Percentiles rank a stretch among this genome's conserved stretches.
These are phyloP conservation scores for Dreissena polymorpha DNA, from an alignment of 1,140 invertebrate species.

Conservation along the genomic window DNA sequence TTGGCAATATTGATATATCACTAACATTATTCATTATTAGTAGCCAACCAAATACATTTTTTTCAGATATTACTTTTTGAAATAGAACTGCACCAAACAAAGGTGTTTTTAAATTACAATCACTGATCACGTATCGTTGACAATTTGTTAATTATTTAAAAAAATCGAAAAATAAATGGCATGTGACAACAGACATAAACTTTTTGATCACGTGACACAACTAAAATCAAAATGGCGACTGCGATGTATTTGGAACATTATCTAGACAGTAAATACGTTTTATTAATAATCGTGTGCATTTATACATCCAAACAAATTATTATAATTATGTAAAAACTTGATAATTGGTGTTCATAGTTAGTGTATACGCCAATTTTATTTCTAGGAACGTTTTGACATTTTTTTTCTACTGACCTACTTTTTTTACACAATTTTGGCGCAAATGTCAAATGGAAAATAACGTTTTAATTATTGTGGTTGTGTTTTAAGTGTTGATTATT, in stretches of 20 bases:
- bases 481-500: too few relatives aligned
- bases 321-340: too few relatives aligned
- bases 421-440: too few relatives aligned
- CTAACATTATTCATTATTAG: neutral
- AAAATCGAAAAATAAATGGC: neutral
- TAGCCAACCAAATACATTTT: neutral
- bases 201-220: constrained; percentile 59
- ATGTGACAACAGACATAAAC: constrained; percentile 23
- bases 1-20: neutral
- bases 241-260: constrained; percentile 97
- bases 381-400: too few relatives aligned
- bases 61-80: too few relatives aligned
- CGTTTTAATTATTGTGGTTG: too few relatives aligned
- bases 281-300: neutral
- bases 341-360: too few relatives aligned
- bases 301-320: constrained; percentile 14
- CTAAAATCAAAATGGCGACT: constrained; percentile 88
- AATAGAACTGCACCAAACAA: too few relatives aligned
- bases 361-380: too few relatives aligned
- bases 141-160: neutral
- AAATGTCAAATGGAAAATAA: too few relatives aligned
- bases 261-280: constrained; percentile 89
- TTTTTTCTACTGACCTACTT: too few relatives aligned
- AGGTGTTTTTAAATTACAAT: too few relatives aligned
- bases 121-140: neutral